phyloP scores from a whole-genome alignment of 2,888 invertebrate genomes.

The Tetranychus truncatus region DNA sequence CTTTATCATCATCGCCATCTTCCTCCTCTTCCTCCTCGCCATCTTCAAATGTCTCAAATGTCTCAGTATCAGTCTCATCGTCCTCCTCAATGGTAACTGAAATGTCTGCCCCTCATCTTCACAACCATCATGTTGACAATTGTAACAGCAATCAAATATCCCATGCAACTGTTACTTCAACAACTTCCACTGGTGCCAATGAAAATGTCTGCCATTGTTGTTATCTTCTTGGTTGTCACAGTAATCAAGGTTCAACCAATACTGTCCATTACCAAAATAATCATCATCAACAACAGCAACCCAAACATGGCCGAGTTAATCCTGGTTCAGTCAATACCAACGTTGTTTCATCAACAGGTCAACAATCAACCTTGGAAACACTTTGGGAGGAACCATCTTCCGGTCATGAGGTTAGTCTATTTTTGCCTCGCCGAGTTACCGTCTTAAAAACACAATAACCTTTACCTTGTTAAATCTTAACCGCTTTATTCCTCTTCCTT shows the following conservation, averaged over 20 bases:
- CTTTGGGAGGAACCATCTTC: conserved; percentile 17
- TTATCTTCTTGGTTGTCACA: conserved; percentile 17
- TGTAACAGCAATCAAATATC: neutral
- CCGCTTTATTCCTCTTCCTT: too few relatives aligned
- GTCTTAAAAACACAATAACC: too few relatives aligned
- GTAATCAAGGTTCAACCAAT: conserved; percentile 8
- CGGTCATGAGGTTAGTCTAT: conserved; percentile 3
- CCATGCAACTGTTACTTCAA: neutral
- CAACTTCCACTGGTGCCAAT: neutral
- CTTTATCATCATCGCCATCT: too few relatives aligned
- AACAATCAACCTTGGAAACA: conserved; percentile 16
- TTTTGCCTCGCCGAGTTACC: neutral
- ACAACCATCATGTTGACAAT: neutral
- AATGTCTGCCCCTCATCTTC: neutral
- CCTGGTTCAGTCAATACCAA: neutral
- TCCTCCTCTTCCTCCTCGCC: neutral
- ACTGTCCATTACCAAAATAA: neutral
- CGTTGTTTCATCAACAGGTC: neutral
- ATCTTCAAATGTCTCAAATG: conserved; percentile 4
- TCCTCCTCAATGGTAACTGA: neutral
- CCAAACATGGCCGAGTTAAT: neutral
- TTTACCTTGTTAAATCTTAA: too few relatives aligned
- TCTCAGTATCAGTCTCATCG: neutral
- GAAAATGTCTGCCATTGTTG: conserved; percentile 15
- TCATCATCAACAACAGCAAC: neutral